Evolutionary conservation across 1,140 invertebrate genomes (phyloP).

Genomic region (Oryzaephilus surinamensis): DNA sequence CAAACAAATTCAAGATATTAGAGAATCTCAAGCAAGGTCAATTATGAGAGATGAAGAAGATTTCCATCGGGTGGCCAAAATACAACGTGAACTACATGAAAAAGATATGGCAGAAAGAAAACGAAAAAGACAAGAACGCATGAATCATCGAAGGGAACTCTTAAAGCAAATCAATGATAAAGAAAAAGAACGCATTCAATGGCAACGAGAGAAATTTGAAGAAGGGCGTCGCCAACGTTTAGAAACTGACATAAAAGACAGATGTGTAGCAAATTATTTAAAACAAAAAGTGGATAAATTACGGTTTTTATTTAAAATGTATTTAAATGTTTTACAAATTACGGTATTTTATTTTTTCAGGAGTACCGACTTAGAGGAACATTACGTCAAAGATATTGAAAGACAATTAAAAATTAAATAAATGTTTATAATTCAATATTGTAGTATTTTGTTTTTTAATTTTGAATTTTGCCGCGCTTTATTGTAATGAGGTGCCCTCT

Average conservation of each 20-base stretch:
- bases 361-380: no score
- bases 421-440: no score
- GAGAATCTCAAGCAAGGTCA: constrained; percentile 46
- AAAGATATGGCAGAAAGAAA: constrained; percentile 41
- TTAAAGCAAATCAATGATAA: constrained; percentile 58
- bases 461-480: no score
- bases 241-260: constrained; percentile 45
- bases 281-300: constrained; percentile 48
- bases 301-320: constrained; percentile 21
- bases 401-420: no score
- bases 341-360: no score
- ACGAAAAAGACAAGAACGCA: constrained; percentile 37
- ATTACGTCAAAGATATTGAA: no score
- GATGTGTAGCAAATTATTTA: constrained; percentile 45
- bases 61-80: constrained; percentile 37
- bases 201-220: constrained; percentile 48
- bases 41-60: constrained; percentile 49
- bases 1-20: constrained; percentile 41
- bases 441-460: no score
- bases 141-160: constrained; percentile 39
- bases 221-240: constrained; percentile 50
- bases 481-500: no score
- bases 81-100: constrained; percentile 28
- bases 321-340: constrained; percentile 1
- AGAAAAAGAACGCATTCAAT: constrained; percentile 48